These are phyloP conservation scores for Trypoxylus dichotomus DNA, from an alignment of 1,140 invertebrate species.

Conservation along the genomic window DNA sequence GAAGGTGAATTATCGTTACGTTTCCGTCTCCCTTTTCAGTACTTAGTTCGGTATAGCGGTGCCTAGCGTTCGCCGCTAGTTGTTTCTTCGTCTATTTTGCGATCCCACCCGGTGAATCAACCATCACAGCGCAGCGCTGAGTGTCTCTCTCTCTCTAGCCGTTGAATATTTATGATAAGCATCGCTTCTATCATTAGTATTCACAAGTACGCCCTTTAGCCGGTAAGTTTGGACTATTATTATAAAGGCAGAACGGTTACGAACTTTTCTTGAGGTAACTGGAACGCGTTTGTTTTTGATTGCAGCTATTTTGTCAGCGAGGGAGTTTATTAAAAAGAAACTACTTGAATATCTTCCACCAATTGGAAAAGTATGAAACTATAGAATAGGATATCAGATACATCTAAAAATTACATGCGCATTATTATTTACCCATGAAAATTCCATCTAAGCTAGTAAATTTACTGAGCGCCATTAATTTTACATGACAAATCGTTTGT, in stretches of 20 bases:
- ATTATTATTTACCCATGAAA: too few relatives aligned
- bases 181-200: conserved; percentile 5
- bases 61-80: neutral
- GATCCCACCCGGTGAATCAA: neutral
- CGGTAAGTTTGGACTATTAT: conserved; percentile 10
- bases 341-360: too few relatives aligned
- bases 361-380: too few relatives aligned
- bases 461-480: too few relatives aligned
- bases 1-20: conserved; percentile 13
- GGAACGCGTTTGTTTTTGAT: too few relatives aligned
- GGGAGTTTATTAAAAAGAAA: too few relatives aligned
- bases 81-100: neutral
- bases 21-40: neutral
- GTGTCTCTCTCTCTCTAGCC: neutral
- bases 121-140: neutral
- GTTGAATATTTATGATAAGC: neutral
- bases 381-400: too few relatives aligned
- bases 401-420: too few relatives aligned
- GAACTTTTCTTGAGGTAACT: too few relatives aligned
- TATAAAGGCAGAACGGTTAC: neutral
- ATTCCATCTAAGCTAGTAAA: too few relatives aligned
- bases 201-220: neutral
- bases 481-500: too few relatives aligned
- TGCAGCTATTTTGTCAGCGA: too few relatives aligned
- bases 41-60: neutral